A percentile compares a stretch with the other conserved stretches of the same genome.
phyloP scores from a whole-genome alignment of 2,888 invertebrate species.

The Lissocephala sabroskyi region DNA sequence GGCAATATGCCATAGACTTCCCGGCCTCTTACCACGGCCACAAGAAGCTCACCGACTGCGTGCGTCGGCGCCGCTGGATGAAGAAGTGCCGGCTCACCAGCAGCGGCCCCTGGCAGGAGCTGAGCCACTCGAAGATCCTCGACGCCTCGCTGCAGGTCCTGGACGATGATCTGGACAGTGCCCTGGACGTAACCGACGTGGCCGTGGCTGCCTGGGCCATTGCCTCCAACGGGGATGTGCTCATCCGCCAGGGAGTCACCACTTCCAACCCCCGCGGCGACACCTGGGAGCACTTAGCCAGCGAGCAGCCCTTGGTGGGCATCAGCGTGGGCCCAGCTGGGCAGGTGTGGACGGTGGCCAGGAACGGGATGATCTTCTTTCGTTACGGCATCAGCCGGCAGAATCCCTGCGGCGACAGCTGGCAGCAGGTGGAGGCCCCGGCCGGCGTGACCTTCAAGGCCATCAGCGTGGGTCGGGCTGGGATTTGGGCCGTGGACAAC shows the following conservation, averaged over 20 bases:
- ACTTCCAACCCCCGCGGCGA: slow-evolving; percentile 81
- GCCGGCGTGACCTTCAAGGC: slow-evolving; percentile 80
- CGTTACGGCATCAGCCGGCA: slow-evolving; percentile 82
- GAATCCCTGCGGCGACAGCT: slow-evolving; percentile 78
- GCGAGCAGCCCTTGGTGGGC: slow-evolving; percentile 84
- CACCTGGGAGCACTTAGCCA: slow-evolving; percentile 74
- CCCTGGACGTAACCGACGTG: slow-evolving; percentile 47
- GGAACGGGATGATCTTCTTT: slow-evolving; percentile 87
- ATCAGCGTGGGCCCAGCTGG: slow-evolving; percentile 79
- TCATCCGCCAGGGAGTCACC: slow-evolving; percentile 86
- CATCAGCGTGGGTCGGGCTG: slow-evolving; percentile 80
- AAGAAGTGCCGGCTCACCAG: slow-evolving; percentile 86
- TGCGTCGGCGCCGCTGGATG: slow-evolving; percentile 87
- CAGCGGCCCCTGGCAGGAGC: slow-evolving; percentile 90
- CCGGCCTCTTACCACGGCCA: slow-evolving; percentile 88
- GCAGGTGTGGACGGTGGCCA: slow-evolving; percentile 88
- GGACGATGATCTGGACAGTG: slow-evolving; percentile 69
- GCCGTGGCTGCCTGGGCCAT: slow-evolving; percentile 85
- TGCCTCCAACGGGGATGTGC: slow-evolving; percentile 88
- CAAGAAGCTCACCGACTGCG: slow-evolving; percentile 91
- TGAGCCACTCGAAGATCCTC: slow-evolving; percentile 88
- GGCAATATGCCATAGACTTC: slow-evolving; percentile 96
- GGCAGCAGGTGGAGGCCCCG: slow-evolving; percentile 86
- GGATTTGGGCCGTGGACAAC: slow-evolving; percentile 87
- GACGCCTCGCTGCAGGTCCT: slow-evolving; percentile 84